Evolutionary conservation across 2,888 invertebrate species (phyloP), one percentile per base, ranked within the genome.

Genomic region (Yponomeuta evonymella): DNA sequence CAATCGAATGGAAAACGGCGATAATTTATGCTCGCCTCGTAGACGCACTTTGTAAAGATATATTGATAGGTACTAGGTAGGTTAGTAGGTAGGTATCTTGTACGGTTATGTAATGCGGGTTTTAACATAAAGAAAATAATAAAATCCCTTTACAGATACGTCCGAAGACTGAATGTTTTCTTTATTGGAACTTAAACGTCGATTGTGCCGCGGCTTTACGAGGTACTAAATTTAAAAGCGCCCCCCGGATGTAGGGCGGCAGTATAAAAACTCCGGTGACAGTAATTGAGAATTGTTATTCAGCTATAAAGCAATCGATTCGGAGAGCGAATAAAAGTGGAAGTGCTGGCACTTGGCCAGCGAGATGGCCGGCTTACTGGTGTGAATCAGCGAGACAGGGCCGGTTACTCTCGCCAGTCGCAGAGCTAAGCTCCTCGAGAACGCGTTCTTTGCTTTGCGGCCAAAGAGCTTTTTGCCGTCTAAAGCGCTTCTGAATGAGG

Each of bases 271-370:
- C 81, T 80, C 76, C 81, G 78, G 80, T 82, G 84, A 86, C 85
- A 84, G 79, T 87, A 85, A 87, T 89, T 81, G 81, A 76, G 81
- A 84, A 80, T 83, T 80, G 88, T 90, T 87, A 89, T 82, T 81
- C 77, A 77, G 79, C 82, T 81, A 83, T 90, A 87, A 89, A 90
- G 80, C 86, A 85, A 89, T 90, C 88, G 87, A 89, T 88, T 83
- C 78, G 77, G 79, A 82, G 83, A 83, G 81, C 79, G 80, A 86
- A 87, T 87, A 86, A 87, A 88, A 86, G 84, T 85, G 76, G 79
- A 82, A 86, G 81, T 83, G 80, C 85, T 90, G 90, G 90, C 87
- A 80, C 73, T 67, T 75, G 77, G 88, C 90, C 91, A 90, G 87
- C 86, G 82, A 87, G 83, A 83, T 78, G 82, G 79, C 79, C 81